phyloP scores from a whole-genome alignment of 2,888 invertebrate species.

The Troides oblongomaculatus region DNA sequence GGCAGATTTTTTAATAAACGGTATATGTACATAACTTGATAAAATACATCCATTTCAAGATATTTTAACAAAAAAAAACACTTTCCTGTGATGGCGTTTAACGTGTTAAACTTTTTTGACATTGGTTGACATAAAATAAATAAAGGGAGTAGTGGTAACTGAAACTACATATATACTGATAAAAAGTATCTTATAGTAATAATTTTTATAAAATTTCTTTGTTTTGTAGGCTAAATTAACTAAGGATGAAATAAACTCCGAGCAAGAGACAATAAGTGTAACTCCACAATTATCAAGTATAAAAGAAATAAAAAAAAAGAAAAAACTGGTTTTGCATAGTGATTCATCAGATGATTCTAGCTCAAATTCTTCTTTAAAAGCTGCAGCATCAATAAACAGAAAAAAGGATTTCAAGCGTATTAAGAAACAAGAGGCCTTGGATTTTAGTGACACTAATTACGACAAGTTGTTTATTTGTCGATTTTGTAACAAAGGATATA shows the following conservation, averaged over 20 bases:
- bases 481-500: conserved; percentile 42
- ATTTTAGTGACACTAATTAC: conserved; percentile 42
- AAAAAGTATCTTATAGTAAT: background rate
- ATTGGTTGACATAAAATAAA: no score
- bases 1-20: no score
- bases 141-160: no score
- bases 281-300: conserved; percentile 35
- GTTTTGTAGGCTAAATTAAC: conserved; percentile 12
- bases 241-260: conserved; percentile 29
- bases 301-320: conserved; percentile 17
- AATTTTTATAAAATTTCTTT: background rate
- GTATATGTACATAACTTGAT: no score
- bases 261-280: conserved; percentile 43
- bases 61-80: no score
- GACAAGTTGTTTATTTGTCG: conserved; percentile 45
- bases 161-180: background rate
- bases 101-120: no score
- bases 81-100: no score
- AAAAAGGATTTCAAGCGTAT: background rate
- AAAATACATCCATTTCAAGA: no score
- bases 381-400: background rate
- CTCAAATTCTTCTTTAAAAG: background rate
- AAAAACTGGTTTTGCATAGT: conserved; percentile 6
- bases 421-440: conserved; percentile 4
- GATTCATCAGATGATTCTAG: conserved; percentile 13